phyloP scores from a whole-genome alignment of 2,113 vertebrate genomes.

The Syngnathus scovelli region DNA sequence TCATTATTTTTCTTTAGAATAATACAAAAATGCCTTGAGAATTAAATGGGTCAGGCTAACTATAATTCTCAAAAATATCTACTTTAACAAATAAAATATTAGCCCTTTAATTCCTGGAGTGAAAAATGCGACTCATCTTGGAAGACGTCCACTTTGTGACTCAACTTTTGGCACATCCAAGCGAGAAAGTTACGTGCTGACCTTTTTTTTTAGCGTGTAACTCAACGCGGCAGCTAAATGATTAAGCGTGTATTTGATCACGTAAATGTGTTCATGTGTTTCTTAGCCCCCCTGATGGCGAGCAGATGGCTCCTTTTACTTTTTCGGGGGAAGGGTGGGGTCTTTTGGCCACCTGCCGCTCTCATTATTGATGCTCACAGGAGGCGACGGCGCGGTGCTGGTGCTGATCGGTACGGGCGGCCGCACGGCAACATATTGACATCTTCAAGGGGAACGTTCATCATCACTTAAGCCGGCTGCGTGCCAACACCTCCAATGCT shows the following conservation, averaged over 20 bases:
- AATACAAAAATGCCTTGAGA: too few species aligned
- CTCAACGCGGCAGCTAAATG: slow-evolving; percentile 78
- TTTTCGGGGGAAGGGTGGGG: slow-evolving; percentile 69
- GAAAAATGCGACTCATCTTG: neutral
- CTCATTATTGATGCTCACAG: slow-evolving; percentile 99
- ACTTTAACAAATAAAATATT: neutral
- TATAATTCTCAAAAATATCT: neutral
- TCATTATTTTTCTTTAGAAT: too few species aligned
- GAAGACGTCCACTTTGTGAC: neutral
- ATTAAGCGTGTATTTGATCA: slow-evolving; percentile 83
- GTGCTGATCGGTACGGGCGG: slow-evolving; percentile 97
- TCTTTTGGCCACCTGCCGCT: slow-evolving; percentile 98
- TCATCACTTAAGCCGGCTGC: slow-evolving; percentile 70
- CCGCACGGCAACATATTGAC: slow-evolving; percentile 2
- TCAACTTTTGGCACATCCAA: neutral
- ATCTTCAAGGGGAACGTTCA: slow-evolving; percentile 89
- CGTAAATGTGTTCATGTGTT: slow-evolving; percentile 99
- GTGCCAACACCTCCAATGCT: slow-evolving; percentile 72
- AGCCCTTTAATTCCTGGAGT: neutral
- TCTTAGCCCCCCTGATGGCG: slow-evolving; percentile 83
- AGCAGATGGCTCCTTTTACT: slow-evolving; percentile 99
- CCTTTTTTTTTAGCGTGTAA: slow-evolving; percentile 38
- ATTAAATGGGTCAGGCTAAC: too few species aligned
- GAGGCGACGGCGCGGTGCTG: slow-evolving; percentile 92
- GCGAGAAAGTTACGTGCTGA: neutral